These are phyloP conservation scores for Numenius phaeopus DNA, from an alignment of 2,797 vertebrate species.

Conservation along the genomic window DNA sequence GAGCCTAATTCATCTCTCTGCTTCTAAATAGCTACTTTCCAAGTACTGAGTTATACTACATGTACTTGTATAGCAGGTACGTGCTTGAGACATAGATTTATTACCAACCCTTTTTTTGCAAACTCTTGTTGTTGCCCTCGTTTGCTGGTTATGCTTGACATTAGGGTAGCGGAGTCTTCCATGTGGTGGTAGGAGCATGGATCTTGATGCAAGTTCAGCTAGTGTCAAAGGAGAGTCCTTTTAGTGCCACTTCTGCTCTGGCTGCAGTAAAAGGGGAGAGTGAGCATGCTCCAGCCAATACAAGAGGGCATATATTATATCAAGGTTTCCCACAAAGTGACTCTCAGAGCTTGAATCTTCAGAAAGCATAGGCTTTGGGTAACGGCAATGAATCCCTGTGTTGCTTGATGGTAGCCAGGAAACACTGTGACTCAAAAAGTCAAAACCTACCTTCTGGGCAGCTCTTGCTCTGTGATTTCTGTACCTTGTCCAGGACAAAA, in stretches of 20 bases:
- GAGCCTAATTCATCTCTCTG: constrained; percentile 25
- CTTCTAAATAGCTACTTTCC: constrained; percentile 73
- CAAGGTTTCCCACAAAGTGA: background rate
- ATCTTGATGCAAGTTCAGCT: background rate
- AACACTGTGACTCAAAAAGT: background rate
- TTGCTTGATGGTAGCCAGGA: background rate
- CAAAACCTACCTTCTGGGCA: background rate
- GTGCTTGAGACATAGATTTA: background rate
- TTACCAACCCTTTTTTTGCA: background rate
- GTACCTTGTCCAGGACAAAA: background rate
- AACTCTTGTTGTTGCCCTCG: background rate
- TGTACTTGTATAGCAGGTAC: constrained; percentile 1
- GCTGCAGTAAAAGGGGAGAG: background rate
- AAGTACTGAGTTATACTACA: constrained; percentile 25
- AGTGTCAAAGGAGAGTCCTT: background rate
- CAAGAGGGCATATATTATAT: background rate
- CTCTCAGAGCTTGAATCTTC: background rate
- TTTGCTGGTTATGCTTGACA: background rate
- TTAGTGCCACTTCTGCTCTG: background rate
- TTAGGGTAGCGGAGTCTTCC: background rate
- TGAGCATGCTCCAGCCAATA: background rate
- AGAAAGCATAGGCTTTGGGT: background rate
- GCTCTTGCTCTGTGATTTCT: background rate
- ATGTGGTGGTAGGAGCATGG: background rate
- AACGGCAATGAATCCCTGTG: background rate